These are phyloP conservation scores for Perca flavescens DNA, from an alignment of 2,113 vertebrate genomes.

Conservation along the genomic window DNA sequence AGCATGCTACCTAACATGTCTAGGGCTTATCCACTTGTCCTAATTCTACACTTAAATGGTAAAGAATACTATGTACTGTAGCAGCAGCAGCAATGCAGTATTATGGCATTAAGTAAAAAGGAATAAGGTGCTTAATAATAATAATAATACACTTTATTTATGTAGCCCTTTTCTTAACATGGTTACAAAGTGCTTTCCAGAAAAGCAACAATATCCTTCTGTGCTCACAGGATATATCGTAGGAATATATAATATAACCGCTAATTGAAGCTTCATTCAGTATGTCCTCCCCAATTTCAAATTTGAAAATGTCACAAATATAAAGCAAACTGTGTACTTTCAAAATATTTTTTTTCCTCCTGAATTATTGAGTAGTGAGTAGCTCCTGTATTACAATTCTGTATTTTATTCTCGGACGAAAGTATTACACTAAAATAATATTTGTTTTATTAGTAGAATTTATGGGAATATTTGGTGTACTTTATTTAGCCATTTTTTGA, in stretches of 20 bases:
- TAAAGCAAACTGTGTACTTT: too few species aligned
- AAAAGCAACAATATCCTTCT: background rate
- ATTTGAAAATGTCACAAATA: background rate
- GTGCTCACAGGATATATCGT: background rate
- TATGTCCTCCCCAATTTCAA: background rate
- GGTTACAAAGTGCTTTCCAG: too few species aligned
- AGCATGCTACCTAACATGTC: background rate
- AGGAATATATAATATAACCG: background rate
- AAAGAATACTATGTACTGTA: background rate
- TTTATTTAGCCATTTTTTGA: background rate
- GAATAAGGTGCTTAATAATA: background rate
- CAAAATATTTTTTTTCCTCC: too few species aligned
- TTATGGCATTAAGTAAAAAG: background rate
- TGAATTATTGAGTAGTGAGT: background rate
- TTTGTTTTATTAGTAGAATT: background rate
- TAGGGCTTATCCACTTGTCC: background rate
- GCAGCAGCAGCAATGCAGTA: background rate
- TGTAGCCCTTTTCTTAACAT: too few species aligned
- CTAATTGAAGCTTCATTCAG: background rate
- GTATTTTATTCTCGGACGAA: background rate
- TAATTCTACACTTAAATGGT: background rate
- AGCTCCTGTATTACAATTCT: background rate
- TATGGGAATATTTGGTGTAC: background rate
- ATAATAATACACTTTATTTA: too few species aligned
- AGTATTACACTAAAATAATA: background rate